A percentile compares a stretch with the other conserved stretches of the same genome.
Evolutionary conservation across 2,797 vertebrate species (phyloP).

Genomic region (Melopsittacus undulatus): DNA sequence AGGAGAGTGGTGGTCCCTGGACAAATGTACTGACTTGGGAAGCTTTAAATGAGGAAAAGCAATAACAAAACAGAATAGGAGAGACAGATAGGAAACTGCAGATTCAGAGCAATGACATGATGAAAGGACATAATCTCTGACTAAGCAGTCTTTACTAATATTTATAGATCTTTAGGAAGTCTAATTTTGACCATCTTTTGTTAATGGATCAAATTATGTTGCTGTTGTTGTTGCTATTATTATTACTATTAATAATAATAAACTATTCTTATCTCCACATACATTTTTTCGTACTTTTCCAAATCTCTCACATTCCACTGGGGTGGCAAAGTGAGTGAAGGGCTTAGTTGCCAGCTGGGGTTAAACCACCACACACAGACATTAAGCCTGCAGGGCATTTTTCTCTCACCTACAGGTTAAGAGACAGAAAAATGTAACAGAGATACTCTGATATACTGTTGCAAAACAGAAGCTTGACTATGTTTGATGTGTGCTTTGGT

Average conservation of each 20-base stretch:
- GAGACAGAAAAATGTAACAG: neutral
- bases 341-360: neutral
- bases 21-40: neutral
- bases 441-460: neutral
- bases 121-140: neutral
- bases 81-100: neutral
- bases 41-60: neutral
- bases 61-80: neutral
- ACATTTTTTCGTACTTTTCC: neutral
- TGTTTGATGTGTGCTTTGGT: neutral
- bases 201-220: neutral
- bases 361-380: neutral
- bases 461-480: neutral
- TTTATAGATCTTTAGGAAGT: neutral
- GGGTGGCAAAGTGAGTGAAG: neutral
- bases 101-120: neutral
- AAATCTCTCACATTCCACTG: fast-evolving
- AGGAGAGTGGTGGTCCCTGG: neutral
- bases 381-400: neutral
- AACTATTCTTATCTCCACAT: neutral
- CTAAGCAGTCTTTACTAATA: neutral
- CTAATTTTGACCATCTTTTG: neutral
- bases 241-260: neutral
- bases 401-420: neutral
- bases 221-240: neutral